phyloP scores from a whole-genome alignment of 2,113 vertebrate genomes.

The Cromileptes altivelis region DNA sequence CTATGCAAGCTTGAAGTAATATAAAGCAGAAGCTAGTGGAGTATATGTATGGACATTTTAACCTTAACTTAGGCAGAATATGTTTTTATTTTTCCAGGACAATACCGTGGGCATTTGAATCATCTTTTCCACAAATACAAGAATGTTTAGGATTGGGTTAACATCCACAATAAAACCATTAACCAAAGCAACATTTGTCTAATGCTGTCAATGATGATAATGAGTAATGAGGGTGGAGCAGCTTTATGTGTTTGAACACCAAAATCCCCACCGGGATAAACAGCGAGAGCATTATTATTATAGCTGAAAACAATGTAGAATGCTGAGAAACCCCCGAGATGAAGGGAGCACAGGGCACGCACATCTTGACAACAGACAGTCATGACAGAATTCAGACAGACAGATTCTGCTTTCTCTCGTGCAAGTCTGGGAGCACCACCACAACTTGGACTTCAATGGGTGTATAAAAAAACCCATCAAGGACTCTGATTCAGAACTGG shows the following conservation, averaged over 20 bases:
- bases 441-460: slow-evolving; percentile 13
- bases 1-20: neutral
- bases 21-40: neutral
- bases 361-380: slow-evolving; percentile 67
- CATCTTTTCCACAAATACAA: slow-evolving; percentile 18
- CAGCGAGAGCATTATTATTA: slow-evolving; percentile 53
- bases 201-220: slow-evolving; percentile 41
- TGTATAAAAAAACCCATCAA: slow-evolving; percentile 17
- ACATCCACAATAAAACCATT: slow-evolving; percentile 43
- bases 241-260: slow-evolving; percentile 47
- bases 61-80: neutral
- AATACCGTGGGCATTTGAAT: slow-evolving; percentile 7
- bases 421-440: slow-evolving; percentile 21
- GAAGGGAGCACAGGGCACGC: slow-evolving; percentile 36
- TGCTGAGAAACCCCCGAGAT: slow-evolving; percentile 52
- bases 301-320: slow-evolving; percentile 47
- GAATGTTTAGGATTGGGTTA: slow-evolving; percentile 7
- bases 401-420: slow-evolving; percentile 46
- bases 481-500: neutral
- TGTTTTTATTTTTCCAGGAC: neutral
- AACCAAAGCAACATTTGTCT: slow-evolving; percentile 15
- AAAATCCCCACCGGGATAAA: slow-evolving; percentile 64
- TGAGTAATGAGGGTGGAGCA: slow-evolving; percentile 58
- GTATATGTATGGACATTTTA: neutral
- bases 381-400: slow-evolving; percentile 11